A percentile compares a stretch with the other conserved stretches of the same genome.
These are phyloP conservation scores for Helicoverpa armigera DNA, from an alignment of 1,140 invertebrate genomes.

Conservation along the genomic window DNA sequence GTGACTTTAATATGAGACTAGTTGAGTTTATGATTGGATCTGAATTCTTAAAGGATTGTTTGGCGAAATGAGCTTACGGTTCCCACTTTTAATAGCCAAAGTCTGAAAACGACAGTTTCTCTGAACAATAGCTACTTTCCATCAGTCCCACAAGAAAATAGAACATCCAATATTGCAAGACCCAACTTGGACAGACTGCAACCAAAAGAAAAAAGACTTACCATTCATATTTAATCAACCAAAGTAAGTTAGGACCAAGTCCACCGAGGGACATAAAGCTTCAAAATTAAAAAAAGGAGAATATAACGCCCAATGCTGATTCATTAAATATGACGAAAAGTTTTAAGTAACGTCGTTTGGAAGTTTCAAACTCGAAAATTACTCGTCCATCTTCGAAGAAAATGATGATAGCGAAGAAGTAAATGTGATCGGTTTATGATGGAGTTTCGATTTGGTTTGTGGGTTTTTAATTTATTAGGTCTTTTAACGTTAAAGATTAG, in stretches of 20 bases:
- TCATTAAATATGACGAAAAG: conserved; percentile 54
- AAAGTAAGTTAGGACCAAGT: conserved; percentile 28
- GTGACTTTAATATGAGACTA: too few species aligned
- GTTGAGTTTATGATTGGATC: too few species aligned
- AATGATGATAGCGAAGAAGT: conserved; percentile 20
- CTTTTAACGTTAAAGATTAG: not conserved
- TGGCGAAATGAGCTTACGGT: too few species aligned
- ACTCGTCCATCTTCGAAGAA: conserved; percentile 32
- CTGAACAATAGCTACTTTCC: too few species aligned
- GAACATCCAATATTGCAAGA: not conserved
- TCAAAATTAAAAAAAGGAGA: conserved; percentile 50
- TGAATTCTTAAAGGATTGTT: too few species aligned
- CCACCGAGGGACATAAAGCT: conserved; percentile 45
- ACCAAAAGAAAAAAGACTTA: not conserved
- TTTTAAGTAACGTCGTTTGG: conserved; percentile 54
- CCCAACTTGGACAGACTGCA: not conserved
- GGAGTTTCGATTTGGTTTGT: not conserved
- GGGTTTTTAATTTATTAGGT: not conserved
- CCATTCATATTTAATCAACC: conserved; percentile 40
- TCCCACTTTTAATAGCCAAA: too few species aligned
- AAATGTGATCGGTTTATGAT: not conserved
- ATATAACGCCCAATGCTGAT: conserved; percentile 50
- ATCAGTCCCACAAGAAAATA: not conserved
- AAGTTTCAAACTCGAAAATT: conserved; percentile 47
- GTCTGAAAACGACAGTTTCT: too few species aligned